phyloP scores from a whole-genome alignment of 2,113 vertebrate species.

The Platichthys stellatus region DNA sequence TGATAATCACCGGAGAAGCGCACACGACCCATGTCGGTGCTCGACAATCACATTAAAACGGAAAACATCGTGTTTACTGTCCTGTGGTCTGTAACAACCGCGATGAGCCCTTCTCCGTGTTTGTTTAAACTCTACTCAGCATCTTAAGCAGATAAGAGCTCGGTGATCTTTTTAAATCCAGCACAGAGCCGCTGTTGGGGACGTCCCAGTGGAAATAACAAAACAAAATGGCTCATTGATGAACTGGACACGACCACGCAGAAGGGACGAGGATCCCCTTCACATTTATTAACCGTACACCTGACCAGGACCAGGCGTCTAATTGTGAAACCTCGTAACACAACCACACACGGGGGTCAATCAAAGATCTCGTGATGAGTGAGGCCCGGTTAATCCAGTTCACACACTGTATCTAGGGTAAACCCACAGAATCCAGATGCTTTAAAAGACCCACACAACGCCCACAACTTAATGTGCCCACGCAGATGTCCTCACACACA shows the following conservation, averaged over 20 bases:
- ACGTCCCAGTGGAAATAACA: slow-evolving; percentile 19
- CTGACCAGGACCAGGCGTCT: slow-evolving; percentile 8
- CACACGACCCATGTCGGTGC: slow-evolving; percentile 12
- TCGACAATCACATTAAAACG: slow-evolving; percentile 5
- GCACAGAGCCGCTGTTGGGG: slow-evolving; percentile 23
- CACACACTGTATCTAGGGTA: slow-evolving; percentile 65
- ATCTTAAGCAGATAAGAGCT: slow-evolving; percentile 69
- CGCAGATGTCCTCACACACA: neutral
- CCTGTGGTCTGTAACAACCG: slow-evolving; percentile 33
- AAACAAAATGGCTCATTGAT: slow-evolving; percentile 46
- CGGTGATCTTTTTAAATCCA: slow-evolving; percentile 61
- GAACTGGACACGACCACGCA: neutral
- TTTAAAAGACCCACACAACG: slow-evolving; percentile 30
- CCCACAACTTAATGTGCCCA: slow-evolving; percentile 45
- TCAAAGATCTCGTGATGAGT: slow-evolving; percentile 55
- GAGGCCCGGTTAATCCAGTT: slow-evolving; percentile 70
- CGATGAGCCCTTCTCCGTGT: slow-evolving; percentile 29
- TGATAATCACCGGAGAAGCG: slow-evolving; percentile 35
- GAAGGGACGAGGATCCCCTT: neutral
- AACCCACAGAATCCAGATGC: slow-evolving; percentile 51
- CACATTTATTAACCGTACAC: neutral
- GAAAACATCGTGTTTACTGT: neutral
- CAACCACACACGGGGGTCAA: slow-evolving; percentile 47
- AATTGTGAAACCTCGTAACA: slow-evolving; percentile 35
- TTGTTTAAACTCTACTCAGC: slow-evolving; percentile 41